Conservation (phyloP, 2,888 invertebrate genomes). For the Tetanocera ferruginea region DNA sequence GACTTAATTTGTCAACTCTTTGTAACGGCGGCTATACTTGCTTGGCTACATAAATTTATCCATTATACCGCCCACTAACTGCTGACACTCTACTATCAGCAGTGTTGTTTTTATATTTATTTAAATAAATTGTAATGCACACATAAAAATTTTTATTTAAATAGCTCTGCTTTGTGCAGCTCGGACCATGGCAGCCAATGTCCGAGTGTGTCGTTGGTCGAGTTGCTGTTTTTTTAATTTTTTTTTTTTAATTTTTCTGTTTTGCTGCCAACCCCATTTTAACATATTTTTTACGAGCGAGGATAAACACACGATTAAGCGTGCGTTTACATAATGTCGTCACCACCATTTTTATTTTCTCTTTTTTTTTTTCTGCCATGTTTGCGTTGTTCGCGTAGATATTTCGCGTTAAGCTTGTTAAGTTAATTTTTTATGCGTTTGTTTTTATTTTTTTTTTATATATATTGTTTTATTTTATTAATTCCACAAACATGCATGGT, state of each 20-base stretch:
- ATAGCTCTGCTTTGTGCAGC: background rate
- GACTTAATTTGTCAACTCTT: too few relatives aligned
- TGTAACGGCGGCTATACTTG: too few relatives aligned
- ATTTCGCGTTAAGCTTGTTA: background rate
- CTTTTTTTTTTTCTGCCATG: background rate
- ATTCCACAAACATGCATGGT: background rate
- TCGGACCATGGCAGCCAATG: background rate
- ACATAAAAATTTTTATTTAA: background rate
- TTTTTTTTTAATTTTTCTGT: background rate
- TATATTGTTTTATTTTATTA: background rate
- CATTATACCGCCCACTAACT: background rate
- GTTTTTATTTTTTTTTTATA: background rate
- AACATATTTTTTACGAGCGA: background rate
- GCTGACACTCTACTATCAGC: background rate
- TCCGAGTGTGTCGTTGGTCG: background rate
- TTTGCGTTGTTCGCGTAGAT: background rate
- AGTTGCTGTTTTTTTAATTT: background rate
- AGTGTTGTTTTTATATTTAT: background rate
- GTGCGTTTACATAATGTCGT: slow-evolving; percentile 6
- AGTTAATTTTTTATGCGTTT: background rate
- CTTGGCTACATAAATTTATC: too few relatives aligned
- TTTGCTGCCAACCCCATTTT: background rate
- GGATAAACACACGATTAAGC: slow-evolving; percentile 19
- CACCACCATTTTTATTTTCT: background rate
- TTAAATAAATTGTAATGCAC: slow-evolving; percentile 14